A percentile compares a stretch with the other conserved stretches of the same genome.
phyloP scores from a whole-genome alignment of 2,888 invertebrate species.

The Phaedon cochleariae region DNA sequence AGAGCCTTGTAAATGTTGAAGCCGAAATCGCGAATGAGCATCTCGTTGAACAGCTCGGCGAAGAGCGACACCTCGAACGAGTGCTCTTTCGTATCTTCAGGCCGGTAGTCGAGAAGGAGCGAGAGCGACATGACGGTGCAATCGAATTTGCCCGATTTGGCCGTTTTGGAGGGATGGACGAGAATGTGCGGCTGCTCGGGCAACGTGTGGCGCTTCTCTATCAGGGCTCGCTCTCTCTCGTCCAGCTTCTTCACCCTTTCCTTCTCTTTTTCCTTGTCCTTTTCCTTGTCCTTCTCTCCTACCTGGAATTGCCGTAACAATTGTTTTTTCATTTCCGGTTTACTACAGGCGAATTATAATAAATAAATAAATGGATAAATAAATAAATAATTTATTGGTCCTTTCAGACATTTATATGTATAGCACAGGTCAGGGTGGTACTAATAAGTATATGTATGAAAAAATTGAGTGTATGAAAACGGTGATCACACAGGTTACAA shows the following conservation, averaged over 20 bases:
- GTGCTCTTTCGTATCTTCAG: slow-evolving; percentile 92
- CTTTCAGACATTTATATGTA: too few relatives aligned
- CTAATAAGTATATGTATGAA: too few relatives aligned
- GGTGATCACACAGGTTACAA: too few relatives aligned
- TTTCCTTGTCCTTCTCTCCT: background rate
- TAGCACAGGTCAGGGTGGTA: too few relatives aligned
- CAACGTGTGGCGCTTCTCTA: slow-evolving; percentile 77
- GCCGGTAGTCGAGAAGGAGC: slow-evolving; percentile 87
- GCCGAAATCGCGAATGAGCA: slow-evolving; percentile 95
- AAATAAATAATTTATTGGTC: too few relatives aligned
- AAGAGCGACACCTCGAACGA: slow-evolving; percentile 93
- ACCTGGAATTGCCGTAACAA: too few relatives aligned
- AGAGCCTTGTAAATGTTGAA: slow-evolving; percentile 83
- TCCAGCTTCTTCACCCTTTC: slow-evolving; percentile 67
- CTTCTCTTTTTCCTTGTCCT: slow-evolving; percentile 60
- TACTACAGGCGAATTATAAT: too few relatives aligned
- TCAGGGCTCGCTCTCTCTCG: slow-evolving; percentile 71
- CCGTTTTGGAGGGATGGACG: slow-evolving; percentile 84
- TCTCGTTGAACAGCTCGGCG: slow-evolving; percentile 95
- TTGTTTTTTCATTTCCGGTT: too few relatives aligned
- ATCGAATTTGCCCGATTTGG: slow-evolving; percentile 93
- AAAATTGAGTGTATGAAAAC: too few relatives aligned
- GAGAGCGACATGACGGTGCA: slow-evolving; percentile 90
- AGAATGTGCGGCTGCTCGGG: slow-evolving; percentile 82
- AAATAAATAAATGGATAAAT: too few relatives aligned